Conservation (phyloP, 2,113 vertebrate species). For the Maccullochella peelii region DNA sequence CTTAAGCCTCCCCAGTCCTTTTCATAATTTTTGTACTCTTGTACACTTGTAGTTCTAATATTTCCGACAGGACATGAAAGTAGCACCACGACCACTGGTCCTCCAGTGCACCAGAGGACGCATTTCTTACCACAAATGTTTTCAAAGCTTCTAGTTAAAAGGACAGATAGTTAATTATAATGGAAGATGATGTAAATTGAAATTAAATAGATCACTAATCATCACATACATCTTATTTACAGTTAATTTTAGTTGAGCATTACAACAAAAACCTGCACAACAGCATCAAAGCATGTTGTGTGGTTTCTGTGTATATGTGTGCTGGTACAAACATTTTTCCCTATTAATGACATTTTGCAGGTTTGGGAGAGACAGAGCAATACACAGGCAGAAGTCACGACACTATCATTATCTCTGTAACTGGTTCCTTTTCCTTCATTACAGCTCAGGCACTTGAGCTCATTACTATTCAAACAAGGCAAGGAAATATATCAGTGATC, state of each 20-base stretch:
- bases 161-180: background rate
- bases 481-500: background rate
- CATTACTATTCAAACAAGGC: too few relatives aligned
- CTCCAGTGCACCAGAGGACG: conserved; percentile 70
- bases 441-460: background rate
- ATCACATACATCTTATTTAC: background rate
- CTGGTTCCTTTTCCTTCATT: background rate
- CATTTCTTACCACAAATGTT: conserved; percentile 13
- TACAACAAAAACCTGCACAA: too few relatives aligned
- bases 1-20: rapidly evolving
- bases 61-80: background rate
- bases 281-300: background rate
- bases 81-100: conserved; percentile 8
- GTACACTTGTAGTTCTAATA: rapidly evolving
- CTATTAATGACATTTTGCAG: background rate
- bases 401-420: background rate
- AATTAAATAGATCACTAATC: background rate
- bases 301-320: background rate
- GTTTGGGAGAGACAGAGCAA: background rate
- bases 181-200: background rate
- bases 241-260: background rate
- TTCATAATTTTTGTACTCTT: background rate
- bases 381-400: background rate
- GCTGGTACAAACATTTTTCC: background rate
- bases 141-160: background rate